phyloP scores from a whole-genome alignment of 2,888 invertebrate species.

The Scaeva pyrastri region DNA sequence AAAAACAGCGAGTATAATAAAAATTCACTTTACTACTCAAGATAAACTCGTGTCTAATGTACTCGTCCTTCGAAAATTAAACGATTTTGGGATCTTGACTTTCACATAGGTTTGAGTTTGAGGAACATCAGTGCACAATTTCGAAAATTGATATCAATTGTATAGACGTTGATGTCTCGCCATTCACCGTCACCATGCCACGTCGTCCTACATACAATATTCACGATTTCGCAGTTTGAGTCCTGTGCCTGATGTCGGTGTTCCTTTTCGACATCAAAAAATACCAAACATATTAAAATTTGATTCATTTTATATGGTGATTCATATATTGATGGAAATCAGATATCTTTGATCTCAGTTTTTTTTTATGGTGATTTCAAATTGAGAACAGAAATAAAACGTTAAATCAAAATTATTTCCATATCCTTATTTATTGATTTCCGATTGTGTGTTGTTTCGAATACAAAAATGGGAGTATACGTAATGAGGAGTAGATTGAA shows the following conservation, averaged over 20 bases:
- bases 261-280: neutral
- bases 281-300: neutral
- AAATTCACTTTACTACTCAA: neutral
- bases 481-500: neutral
- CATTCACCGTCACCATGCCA: neutral
- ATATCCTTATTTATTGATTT: neutral
- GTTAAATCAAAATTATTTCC: neutral
- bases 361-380: neutral
- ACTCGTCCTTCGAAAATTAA: neutral
- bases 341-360: neutral
- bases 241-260: no score
- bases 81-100: constrained; percentile 10
- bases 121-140: neutral
- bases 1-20: neutral
- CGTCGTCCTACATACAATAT: neutral
- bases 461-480: neutral
- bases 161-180: neutral
- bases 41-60: neutral
- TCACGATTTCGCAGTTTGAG: no score
- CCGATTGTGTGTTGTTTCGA: neutral
- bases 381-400: neutral
- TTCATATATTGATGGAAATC: neutral
- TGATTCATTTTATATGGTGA: neutral
- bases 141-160: constrained; percentile 4
- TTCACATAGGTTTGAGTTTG: no score